Evolutionary conservation across 2,888 invertebrate genomes (phyloP).

Genomic region (Tolmerus cingulatus): DNA sequence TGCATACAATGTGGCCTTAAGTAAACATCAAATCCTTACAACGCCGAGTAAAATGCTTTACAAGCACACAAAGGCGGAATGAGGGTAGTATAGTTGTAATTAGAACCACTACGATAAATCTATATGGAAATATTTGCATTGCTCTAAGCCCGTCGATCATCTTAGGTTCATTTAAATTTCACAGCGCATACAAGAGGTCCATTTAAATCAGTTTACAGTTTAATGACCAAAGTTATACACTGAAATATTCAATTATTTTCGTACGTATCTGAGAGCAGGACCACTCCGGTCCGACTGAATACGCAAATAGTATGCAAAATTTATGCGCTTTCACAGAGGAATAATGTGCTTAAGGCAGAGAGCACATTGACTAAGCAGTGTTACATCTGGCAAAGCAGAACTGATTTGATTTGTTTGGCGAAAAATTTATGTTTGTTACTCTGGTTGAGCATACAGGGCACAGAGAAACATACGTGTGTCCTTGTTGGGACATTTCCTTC

Average conservation of each 20-base stretch:
- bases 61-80: not conserved
- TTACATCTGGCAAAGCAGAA: not conserved
- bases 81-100: not conserved
- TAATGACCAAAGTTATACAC: not conserved
- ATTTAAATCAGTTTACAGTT: not conserved
- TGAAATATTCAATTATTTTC: not conserved
- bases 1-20: not conserved
- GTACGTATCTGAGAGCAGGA: not conserved
- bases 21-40: not conserved
- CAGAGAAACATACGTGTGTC: not conserved
- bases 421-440: not conserved
- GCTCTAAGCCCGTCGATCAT: not conserved
- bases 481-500: not conserved
- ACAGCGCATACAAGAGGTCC: not conserved
- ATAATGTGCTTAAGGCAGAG: not conserved
- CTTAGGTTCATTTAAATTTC: not conserved
- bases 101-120: not conserved
- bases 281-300: not conserved
- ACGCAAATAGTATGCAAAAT: constrained; percentile 13
- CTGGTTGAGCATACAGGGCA: not conserved
- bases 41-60: not conserved
- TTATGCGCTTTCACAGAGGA: not conserved
- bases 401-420: not conserved
- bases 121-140: not conserved
- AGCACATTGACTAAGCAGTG: not conserved